Conservation (phyloP, 2,888 invertebrate species). For the Omphaloscelis lunosa region DNA sequence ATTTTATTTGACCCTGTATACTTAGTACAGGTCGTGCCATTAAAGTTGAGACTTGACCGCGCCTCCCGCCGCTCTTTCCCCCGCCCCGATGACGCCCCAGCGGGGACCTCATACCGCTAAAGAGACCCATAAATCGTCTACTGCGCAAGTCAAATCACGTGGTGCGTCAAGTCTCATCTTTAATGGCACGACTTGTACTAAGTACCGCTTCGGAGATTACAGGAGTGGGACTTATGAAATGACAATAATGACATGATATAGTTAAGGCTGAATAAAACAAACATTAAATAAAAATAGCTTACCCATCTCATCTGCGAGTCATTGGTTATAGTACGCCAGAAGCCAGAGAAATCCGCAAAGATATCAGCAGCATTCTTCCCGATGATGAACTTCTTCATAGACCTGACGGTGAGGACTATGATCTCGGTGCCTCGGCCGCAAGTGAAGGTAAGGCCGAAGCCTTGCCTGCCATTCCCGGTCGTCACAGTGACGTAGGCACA, state of each 20-base stretch:
- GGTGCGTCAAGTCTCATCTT: no score
- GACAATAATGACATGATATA: not conserved
- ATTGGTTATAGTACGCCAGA: constrained; percentile 95
- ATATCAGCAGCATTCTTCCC: constrained; percentile 93
- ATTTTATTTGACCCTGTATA: no score
- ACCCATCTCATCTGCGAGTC: constrained; percentile 98
- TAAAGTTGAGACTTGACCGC: no score
- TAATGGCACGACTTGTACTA: no score
- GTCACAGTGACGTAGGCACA: constrained; percentile 96
- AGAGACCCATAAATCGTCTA: no score
- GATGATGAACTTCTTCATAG: constrained; percentile 93
- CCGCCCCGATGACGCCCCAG: no score
- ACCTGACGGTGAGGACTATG: constrained; percentile 94
- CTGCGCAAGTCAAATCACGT: no score
- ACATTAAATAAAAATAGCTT: not conserved
- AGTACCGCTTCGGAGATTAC: no score
- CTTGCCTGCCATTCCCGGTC: constrained; percentile 92
- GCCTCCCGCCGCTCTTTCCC: no score
- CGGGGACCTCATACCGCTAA: no score
- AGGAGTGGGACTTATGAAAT: not conserved
- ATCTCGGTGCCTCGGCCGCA: constrained; percentile 97
- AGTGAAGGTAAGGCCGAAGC: constrained; percentile 97
- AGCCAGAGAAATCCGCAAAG: constrained; percentile 93
- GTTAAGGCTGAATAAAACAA: not conserved
- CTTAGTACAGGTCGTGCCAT: no score